Evolutionary conservation across 1,140 invertebrate species (phyloP).

Genomic region (Ptiloglossa arizonensis): DNA sequence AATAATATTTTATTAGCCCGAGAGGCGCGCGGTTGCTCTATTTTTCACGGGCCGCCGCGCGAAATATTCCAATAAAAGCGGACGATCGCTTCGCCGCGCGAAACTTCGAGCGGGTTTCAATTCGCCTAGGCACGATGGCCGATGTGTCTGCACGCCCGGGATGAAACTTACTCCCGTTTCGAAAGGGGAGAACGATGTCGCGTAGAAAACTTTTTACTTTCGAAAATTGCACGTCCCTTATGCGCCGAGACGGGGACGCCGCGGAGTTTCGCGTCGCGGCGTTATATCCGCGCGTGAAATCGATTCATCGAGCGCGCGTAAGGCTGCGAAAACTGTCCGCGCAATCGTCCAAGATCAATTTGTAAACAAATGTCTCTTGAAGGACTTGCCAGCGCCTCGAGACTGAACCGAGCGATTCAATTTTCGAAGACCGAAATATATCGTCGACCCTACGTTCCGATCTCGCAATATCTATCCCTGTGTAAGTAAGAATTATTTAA

Average conservation of each 20-base stretch:
- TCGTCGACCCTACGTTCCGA: too few relatives aligned
- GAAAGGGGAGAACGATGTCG: not conserved
- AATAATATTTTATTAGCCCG: constrained; percentile 7
- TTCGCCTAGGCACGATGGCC: constrained; percentile 30
- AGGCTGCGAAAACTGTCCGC: too few relatives aligned
- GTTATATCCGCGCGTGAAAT: not conserved
- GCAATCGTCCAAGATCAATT: too few relatives aligned
- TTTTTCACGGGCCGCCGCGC: not conserved
- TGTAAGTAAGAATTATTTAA: too few relatives aligned
- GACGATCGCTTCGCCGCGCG: not conserved
- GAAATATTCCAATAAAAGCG: constrained; percentile 39
- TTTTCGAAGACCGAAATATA: too few relatives aligned
- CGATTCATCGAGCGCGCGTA: too few relatives aligned
- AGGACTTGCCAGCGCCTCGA: too few relatives aligned
- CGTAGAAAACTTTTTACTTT: constrained; percentile 31
- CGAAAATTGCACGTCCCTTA: constrained; percentile 16
- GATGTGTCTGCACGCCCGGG: not conserved
- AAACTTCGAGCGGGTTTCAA: constrained; percentile 30
- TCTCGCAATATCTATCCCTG: too few relatives aligned
- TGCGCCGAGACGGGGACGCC: not conserved
- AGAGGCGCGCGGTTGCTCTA: not conserved
- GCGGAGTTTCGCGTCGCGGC: constrained; percentile 1
- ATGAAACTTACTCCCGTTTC: constrained; percentile 19
- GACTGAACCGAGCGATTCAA: too few relatives aligned
- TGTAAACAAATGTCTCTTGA: too few relatives aligned